phyloP scores from a whole-genome alignment of 2,113 vertebrate species.

The Nothobranchius kuhntae region DNA sequence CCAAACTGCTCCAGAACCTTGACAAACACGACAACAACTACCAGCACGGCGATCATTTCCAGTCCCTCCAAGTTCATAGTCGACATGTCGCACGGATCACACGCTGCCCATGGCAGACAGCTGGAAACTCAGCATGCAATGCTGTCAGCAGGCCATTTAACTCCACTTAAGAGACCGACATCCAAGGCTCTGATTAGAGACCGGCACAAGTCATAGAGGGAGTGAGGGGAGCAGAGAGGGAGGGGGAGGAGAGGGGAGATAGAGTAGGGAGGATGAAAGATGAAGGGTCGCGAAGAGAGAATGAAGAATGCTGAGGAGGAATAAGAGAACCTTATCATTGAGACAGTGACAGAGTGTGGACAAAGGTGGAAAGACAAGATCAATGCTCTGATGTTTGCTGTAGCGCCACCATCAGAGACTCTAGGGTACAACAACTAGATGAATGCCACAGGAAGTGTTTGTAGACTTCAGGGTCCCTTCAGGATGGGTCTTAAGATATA shows the following conservation, averaged over 20 bases:
- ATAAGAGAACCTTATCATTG: constrained; percentile 7
- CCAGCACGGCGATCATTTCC: constrained; percentile 96
- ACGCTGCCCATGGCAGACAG: constrained; percentile 77
- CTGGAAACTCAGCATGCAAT: constrained; percentile 72
- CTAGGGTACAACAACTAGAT: background rate
- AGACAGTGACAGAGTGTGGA: constrained; percentile 3
- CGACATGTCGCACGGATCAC: constrained; percentile 83
- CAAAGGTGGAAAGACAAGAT: background rate
- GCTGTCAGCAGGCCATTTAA: constrained; percentile 82
- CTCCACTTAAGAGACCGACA: constrained; percentile 75
- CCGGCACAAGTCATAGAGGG: constrained; percentile 61
- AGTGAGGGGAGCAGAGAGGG: constrained; percentile 25
- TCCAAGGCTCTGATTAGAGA: constrained; percentile 63
- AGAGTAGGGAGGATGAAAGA: constrained; percentile 35
- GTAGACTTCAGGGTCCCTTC: background rate
- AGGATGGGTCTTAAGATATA: background rate
- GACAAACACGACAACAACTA: constrained; percentile 94
- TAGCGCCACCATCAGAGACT: background rate
- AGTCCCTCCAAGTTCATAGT: constrained; percentile 98
- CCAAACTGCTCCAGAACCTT: constrained; percentile 98
- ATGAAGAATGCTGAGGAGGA: background rate
- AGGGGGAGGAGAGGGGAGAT: constrained; percentile 21
- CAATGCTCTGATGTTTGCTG: background rate
- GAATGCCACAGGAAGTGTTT: too few species aligned
- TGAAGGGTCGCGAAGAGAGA: constrained; percentile 27